Evolutionary conservation across 2,888 invertebrate genomes (phyloP).

Genomic region (Axea sp.): DNA sequence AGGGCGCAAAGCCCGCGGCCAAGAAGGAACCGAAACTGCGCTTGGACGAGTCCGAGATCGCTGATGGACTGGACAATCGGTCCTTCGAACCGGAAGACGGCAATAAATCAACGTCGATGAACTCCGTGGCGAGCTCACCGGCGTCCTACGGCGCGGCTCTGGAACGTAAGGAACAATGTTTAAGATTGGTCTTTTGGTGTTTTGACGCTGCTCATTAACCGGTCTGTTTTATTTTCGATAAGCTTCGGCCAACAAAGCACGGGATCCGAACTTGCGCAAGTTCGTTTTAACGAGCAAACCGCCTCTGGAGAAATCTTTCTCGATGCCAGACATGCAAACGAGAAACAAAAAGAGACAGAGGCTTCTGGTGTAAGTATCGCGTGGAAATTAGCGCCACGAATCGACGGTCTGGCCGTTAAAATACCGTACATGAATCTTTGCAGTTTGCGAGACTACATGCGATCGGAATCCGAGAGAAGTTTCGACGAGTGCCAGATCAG

Average conservation of each 20-base stretch:
- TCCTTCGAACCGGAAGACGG: slow-evolving; percentile 68
- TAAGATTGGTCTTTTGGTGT: neutral
- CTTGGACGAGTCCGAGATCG: slow-evolving; percentile 75
- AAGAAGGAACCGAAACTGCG: slow-evolving; percentile 63
- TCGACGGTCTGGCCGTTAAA: neutral
- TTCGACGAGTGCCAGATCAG: slow-evolving; percentile 86
- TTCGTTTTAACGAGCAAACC: slow-evolving; percentile 82
- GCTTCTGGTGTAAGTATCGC: slow-evolving; percentile 84
- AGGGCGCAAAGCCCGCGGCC: slow-evolving; percentile 14
- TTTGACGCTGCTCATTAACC: neutral
- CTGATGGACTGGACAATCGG: slow-evolving; percentile 71
- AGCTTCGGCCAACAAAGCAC: slow-evolving; percentile 72
- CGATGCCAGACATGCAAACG: slow-evolving; percentile 91
- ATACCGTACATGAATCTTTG: slow-evolving; percentile 15
- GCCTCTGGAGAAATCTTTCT: slow-evolving; percentile 88
- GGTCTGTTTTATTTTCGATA: slow-evolving; percentile 20
- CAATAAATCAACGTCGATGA: slow-evolving; percentile 64
- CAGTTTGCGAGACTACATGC: slow-evolving; percentile 83
- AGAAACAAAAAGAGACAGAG: slow-evolving; percentile 86
- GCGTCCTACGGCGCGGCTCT: slow-evolving; percentile 50
- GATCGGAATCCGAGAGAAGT: slow-evolving; percentile 90
- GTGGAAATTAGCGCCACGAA: neutral
- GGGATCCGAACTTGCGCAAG: slow-evolving; percentile 81
- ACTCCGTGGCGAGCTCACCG: slow-evolving; percentile 63
- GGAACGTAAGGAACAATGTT: slow-evolving; percentile 59